Evolutionary conservation across 2,888 invertebrate species (phyloP).

Genomic region (Leucania comma): DNA sequence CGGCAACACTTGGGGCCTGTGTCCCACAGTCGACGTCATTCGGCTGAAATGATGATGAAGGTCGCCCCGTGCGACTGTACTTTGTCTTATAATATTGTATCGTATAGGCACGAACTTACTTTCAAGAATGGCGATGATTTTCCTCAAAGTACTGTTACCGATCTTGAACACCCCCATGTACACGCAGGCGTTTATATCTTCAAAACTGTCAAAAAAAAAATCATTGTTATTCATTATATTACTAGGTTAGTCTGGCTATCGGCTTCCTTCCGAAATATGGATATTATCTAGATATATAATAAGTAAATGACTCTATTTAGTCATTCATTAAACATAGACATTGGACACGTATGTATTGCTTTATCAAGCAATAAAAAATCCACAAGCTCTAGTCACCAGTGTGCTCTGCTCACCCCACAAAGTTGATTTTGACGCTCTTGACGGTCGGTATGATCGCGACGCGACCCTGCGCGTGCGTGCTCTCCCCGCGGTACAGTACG

Average conservation of each 20-base stretch:
- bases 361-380: too few species aligned
- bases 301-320: background rate
- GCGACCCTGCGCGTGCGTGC: background rate
- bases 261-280: too few species aligned
- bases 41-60: too few species aligned
- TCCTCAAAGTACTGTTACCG: slow-evolving; percentile 58
- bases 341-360: too few species aligned
- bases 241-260: too few species aligned
- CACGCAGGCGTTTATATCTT: slow-evolving; percentile 75
- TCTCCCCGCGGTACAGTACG: background rate
- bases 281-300: too few species aligned
- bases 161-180: slow-evolving; percentile 77
- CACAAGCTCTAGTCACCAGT: background rate
- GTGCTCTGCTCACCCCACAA: background rate
- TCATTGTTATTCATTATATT: background rate
- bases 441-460: background rate
- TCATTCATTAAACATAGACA: too few species aligned
- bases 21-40: too few species aligned
- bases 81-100: too few species aligned
- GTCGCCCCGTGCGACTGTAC: too few species aligned
- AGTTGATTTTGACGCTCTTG: background rate
- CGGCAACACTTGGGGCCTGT: too few species aligned
- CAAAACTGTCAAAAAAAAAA: slow-evolving; percentile 70
- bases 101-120: slow-evolving; percentile 69
- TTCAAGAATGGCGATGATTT: slow-evolving; percentile 75